Percentiles rank a stretch among this genome's conserved stretches.
These are phyloP conservation scores for Oryzaephilus surinamensis DNA, from an alignment of 1,140 invertebrate species.

Conservation along the genomic window DNA sequence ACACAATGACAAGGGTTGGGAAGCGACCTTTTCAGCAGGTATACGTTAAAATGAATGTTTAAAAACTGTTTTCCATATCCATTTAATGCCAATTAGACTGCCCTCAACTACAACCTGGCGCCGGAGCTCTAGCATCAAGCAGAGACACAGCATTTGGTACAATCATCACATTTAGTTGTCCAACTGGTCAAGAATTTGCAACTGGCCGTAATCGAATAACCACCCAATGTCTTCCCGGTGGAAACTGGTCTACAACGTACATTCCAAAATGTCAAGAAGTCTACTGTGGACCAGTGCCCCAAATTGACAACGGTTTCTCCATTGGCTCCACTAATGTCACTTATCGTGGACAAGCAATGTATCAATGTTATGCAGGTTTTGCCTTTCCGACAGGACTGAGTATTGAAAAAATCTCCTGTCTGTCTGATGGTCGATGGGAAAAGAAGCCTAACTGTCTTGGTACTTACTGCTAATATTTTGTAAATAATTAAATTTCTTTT, in stretches of 20 bases:
- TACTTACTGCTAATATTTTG: constrained; percentile 32
- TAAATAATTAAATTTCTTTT: constrained; percentile 3
- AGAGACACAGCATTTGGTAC: constrained; percentile 89
- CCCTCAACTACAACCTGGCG: constrained; percentile 69
- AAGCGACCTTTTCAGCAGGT: constrained; percentile 86
- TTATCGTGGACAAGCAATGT: constrained; percentile 83
- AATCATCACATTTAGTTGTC: constrained; percentile 80
- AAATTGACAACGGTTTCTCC: constrained; percentile 95
- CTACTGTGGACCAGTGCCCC: constrained; percentile 93
- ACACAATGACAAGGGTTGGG: constrained; percentile 72
- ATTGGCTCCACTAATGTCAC: constrained; percentile 92
- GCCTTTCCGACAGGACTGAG: constrained; percentile 80
- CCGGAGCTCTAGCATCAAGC: constrained; percentile 78
- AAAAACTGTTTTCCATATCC: background rate
- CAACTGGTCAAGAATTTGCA: constrained; percentile 87
- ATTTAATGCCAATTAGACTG: constrained; percentile 57
- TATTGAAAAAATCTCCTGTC: constrained; percentile 80
- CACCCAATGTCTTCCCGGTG: constrained; percentile 78
- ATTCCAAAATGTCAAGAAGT: constrained; percentile 95
- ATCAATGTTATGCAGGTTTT: constrained; percentile 94
- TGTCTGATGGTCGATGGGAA: constrained; percentile 83
- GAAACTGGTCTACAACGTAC: constrained; percentile 85
- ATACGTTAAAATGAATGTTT: constrained; percentile 14
- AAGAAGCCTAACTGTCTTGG: constrained; percentile 80
- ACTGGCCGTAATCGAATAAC: constrained; percentile 75